Conservation (phyloP, 92 coral and sea anemone species). For the Anthopleura xanthogrammica region DNA sequence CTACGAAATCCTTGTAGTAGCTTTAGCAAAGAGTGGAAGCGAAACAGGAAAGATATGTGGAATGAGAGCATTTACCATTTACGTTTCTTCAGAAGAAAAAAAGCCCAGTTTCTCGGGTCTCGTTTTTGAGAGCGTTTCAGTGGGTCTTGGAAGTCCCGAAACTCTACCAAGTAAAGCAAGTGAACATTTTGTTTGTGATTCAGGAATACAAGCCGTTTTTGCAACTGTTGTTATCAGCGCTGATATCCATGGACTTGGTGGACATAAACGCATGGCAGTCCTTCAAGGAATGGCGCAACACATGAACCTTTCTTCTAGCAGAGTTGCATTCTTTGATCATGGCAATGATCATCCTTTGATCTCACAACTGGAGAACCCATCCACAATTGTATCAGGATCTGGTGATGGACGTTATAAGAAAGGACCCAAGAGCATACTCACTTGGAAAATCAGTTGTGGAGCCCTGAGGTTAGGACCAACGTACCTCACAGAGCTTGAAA, state of each 20-base stretch:
- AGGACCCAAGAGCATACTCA: conserved; percentile 68
- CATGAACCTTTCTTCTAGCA: conserved; percentile 47
- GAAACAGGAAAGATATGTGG: conserved; percentile 78
- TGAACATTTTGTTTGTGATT: conserved; percentile 51
- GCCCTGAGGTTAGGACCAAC: conserved; percentile 64
- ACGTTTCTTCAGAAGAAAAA: conserved; percentile 49
- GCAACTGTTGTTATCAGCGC: conserved; percentile 64
- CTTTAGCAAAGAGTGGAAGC: conserved; percentile 52
- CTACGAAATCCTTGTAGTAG: conserved; percentile 74
- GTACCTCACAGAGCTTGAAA: conserved; percentile 53
- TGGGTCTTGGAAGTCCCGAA: conserved; percentile 12
- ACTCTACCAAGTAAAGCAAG: conserved; percentile 19
- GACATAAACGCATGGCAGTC: conserved; percentile 55
- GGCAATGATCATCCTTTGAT: conserved; percentile 62
- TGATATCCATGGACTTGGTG: conserved; percentile 58
- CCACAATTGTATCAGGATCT: conserved; percentile 76
- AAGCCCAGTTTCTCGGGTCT: conserved; percentile 31
- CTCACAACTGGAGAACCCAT: conserved; percentile 65
- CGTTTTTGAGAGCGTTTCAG: conserved; percentile 25
- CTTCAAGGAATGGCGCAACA: conserved; percentile 52
- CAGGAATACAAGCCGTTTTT: conserved; percentile 62
- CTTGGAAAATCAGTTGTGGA: conserved; percentile 91
- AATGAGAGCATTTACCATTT: conserved; percentile 65
- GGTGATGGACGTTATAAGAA: conserved; percentile 80
- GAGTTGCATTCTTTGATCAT: conserved; percentile 58